Base-by-base conservation (phyloP, 2,888 invertebrate species). In the Marasmarcha lunaedactyla region DNA sequence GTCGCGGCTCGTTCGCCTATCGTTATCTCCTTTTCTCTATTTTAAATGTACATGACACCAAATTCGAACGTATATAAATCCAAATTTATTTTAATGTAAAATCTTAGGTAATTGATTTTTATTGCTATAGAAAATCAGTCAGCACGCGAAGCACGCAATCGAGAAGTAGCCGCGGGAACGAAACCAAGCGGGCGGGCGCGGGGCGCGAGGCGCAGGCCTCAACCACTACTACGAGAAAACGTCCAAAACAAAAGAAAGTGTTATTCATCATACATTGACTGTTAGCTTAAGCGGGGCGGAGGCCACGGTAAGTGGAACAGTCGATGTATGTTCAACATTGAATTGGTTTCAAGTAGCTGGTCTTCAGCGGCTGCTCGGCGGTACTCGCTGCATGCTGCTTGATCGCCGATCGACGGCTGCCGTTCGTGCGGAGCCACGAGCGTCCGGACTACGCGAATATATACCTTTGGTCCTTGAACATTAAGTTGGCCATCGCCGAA, bases 41-140 rank as follows among this genome's bases (percentile, higher is more conserved):
- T 78, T 83, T 74, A 73, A 81, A 84, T 83, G 77, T 84, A 83
- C 83, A 84, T 83, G 84, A 84, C 84, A 84, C 78, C 83, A 78
- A 84, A 83, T 84, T 79, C 73, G 79, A 83, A 83, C 81, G 79
- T 81, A 81, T 83, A 83, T 81, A 81, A 79, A 76, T 83, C 81
- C 83, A 84, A 84, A 84, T 84, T 81, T 81, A 83, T 67, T 77
- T 81, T 79, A 79, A 84, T 84, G 83, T 84, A 84, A 84, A 83
- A 84, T 78, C 83, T 84, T 84, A 84, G 83, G 83, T 85, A 85
- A 84, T 84, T 85, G 83, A 84, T 79, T 84, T 81, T 84, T 84
- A 85, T 85, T 85, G 84, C 84, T 85, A 84, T 85, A 84, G 84
- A 85, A 85, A 85, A 85, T 85, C 84, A 85, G 84, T 84, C 84